Base-by-base conservation (phyloP, 2,113 vertebrate species). In the Phyllostomus hastatus region DNA sequence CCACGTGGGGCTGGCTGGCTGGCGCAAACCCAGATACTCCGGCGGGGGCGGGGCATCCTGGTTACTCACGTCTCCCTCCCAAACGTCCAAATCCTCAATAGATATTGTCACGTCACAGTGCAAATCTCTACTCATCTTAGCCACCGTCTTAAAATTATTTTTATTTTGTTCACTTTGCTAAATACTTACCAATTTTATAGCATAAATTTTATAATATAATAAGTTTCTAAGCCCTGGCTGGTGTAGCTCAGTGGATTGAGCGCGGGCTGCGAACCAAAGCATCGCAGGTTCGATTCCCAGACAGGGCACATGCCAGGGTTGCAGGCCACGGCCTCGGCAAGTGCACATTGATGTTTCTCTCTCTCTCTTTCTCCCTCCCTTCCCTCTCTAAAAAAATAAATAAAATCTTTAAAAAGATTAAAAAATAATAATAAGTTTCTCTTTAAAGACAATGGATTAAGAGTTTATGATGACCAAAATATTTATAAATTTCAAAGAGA, bases 51-150 rank as follows among this genome's bases (percentile, higher is more conserved):
- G 5, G 12, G 2, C 5, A 0, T 7, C 11, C 12, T 24, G 2
- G 0, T 28, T 7, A 9, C 1, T 9, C 17, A 1, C 10, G 20
- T 2, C 16, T n/a, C 10, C 17, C 0, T 33, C 5, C 4, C 15
- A 33, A 5, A 2, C 2, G 46, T 10, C 14, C 10, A 7, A 1
- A 9, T 7, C 43, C 5, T 6, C 26, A 7, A 0, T 11, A n/a
- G 5, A 20, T 0, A 16, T 11, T 9, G 10, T 10, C 38, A 2
- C 28, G 38, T 54, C 11, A 12, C 2, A n/a, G 38, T 7, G 33
- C 1, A 28, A 17, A 26, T 4, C 31, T 7, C 1, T 7, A 11
- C 19, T 81, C 11, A 11, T 4, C 16, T 88, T 57, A 64, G 4
- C 15, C 8, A 17, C 7, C 10, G 46, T 66, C 33, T 0, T 5